A percentile compares a stretch with the other conserved stretches of the same genome.
These are phyloP conservation scores for Melospiza melodia DNA, from an alignment of 2,113 vertebrate species.

Conservation along the genomic window DNA sequence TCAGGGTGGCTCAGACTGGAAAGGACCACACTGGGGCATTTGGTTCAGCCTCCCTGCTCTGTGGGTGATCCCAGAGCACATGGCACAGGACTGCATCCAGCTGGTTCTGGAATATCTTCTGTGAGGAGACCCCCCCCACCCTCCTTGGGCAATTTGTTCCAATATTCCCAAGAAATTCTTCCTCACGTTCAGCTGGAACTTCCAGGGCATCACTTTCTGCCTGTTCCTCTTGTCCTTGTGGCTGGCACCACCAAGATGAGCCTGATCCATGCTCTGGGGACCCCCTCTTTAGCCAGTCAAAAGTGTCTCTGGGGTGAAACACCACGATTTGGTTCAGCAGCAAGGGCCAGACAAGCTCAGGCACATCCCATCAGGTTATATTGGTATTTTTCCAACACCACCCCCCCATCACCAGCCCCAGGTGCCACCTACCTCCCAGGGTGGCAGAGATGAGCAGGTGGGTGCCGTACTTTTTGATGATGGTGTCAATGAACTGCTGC, in stretches of 20 bases:
- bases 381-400: too few relatives aligned
- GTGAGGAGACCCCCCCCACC: not conserved
- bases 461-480: conserved; percentile 99
- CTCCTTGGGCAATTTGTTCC: not conserved
- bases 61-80: not conserved
- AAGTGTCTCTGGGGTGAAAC: too few relatives aligned
- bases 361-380: too few relatives aligned
- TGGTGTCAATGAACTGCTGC: conserved; percentile 98
- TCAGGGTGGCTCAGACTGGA: too few relatives aligned
- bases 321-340: too few relatives aligned
- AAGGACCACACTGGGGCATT: not conserved
- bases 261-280: not conserved
- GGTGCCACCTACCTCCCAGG: conserved; percentile 88
- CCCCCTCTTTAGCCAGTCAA: not conserved
- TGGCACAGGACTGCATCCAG: not conserved
- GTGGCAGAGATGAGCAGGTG: conserved; percentile 99
- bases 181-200: not conserved
- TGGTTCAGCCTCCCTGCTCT: not conserved
- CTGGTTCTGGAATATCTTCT: not conserved
- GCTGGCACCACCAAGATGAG: not conserved
- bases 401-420: not conserved
- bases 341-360: too few relatives aligned
- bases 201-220: not conserved
- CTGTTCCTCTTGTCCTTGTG: not conserved
- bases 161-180: not conserved